Evolutionary conservation across 2,797 vertebrate species (phyloP), one percentile per base, ranked within the genome.

Genomic region (Enteromius unitaeniatus): DNA sequence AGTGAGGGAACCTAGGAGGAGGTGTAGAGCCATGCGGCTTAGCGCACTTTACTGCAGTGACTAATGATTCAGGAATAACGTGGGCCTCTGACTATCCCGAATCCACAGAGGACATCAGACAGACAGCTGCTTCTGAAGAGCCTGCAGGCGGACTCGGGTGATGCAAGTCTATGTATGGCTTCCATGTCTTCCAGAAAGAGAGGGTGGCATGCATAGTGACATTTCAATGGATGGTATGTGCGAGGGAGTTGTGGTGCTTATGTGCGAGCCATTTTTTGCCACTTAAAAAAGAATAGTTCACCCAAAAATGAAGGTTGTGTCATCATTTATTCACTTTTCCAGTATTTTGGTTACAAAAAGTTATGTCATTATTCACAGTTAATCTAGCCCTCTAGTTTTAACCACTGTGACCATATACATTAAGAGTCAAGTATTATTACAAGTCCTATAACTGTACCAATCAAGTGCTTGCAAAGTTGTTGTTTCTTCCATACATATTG

Each of bases 141-240:
- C 23, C 67, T n/a, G 55, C 74, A 82, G 73, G 45, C 31, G 13
- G 55, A 79, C 21, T 28, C 3, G 14, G 64, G 37, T 69, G 74
- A 83, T 83, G 73, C 74, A 83, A 83, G 60, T 17, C n/a, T 83
- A 58, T 75, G 80, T 64, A 82, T 77, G 31, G 34, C 62, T 83
- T 47, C n/a, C 3, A 42, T 67, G 62, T 49, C 58, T 74, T 51
- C 21, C 47, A 42, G 31, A 72, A 34, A 55, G 14, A 67, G 62
- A 55, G 47, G 62, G 47, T 58, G 68, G 53, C 37, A 47, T 58
- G 73, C 8, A 5, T 76, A 60, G 17, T 82, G 60, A 76, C 72
- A 82, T 65, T 76, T 42, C 45, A 40, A 34, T 53, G 14, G 23
- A 53, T 37, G 26, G 28, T 31, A 53, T 49, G 31, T 37, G 47